These are phyloP conservation scores for Ormyrus pomaceus DNA, from an alignment of 2,888 invertebrate species.

Conservation along the genomic window DNA sequence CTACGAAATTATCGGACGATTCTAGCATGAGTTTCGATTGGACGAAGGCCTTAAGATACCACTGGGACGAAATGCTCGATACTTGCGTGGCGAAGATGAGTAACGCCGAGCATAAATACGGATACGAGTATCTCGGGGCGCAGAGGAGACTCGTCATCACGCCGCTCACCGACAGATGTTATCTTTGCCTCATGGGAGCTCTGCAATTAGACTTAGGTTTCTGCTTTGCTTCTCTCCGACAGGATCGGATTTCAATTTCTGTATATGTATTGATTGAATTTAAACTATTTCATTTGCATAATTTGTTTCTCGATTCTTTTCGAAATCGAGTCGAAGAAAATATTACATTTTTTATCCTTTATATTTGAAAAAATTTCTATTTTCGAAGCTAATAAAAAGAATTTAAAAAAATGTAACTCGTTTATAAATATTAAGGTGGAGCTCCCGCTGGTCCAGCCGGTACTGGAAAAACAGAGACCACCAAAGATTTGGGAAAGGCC, in stretches of 20 bases:
- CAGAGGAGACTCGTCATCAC: constrained; percentile 91
- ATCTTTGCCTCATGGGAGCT: constrained; percentile 93
- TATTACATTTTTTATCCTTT: too few species aligned
- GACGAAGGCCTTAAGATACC: constrained; percentile 93
- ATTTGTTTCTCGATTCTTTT: too few species aligned
- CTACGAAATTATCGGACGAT: background rate
- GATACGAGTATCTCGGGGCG: constrained; percentile 94
- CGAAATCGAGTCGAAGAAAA: too few species aligned
- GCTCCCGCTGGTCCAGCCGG: constrained; percentile 93
- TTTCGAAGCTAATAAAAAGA: background rate
- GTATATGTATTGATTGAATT: too few species aligned
- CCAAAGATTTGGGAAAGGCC: constrained; percentile 92
- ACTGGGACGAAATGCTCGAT: constrained; percentile 88
- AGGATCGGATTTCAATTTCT: too few species aligned
- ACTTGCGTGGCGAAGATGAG: constrained; percentile 91
- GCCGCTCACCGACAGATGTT: constrained; percentile 92
- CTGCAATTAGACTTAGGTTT: constrained; percentile 87
- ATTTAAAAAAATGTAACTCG: background rate
- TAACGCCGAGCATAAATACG: constrained; percentile 88
- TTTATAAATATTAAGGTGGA: constrained; percentile 79
- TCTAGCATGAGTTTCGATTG: constrained; percentile 85
- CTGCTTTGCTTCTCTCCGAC: too few species aligned
- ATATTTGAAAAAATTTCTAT: too few species aligned
- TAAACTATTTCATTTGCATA: too few species aligned
- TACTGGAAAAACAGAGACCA: constrained; percentile 94